A percentile compares a stretch with the other conserved stretches of the same genome.
Conservation (phyloP, 2,888 invertebrate species). For the Zygaena filipendulae region DNA sequence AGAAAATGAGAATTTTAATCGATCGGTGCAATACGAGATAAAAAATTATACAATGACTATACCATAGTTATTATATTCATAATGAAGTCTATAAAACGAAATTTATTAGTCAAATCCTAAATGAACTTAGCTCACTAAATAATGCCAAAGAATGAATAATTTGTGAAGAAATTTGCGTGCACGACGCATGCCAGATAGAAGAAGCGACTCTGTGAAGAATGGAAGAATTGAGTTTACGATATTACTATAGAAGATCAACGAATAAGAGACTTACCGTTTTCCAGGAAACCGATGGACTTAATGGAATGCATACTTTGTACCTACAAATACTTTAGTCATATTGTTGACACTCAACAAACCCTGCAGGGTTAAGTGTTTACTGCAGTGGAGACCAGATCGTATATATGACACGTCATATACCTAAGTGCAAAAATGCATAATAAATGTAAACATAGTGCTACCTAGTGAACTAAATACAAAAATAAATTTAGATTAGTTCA, state of each 20-base stretch:
- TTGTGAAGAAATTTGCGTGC: constrained; percentile 32
- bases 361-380: too few relatives aligned
- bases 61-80: too few relatives aligned
- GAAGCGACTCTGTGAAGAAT: constrained; percentile 37
- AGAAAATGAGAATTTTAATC: constrained; percentile 22
- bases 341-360: too few relatives aligned
- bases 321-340: too few relatives aligned
- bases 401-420: too few relatives aligned
- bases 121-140: constrained; percentile 59
- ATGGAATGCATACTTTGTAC: too few relatives aligned
- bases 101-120: constrained; percentile 29
- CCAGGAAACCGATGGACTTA: too few relatives aligned
- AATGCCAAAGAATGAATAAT: constrained; percentile 61
- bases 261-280: too few relatives aligned
- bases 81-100: neutral
- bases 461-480: constrained; percentile 42
- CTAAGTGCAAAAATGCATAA: constrained; percentile 59
- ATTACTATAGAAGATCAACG: too few relatives aligned
- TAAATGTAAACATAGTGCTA: constrained; percentile 52
- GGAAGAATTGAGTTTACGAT: constrained; percentile 32
- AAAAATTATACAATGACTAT: constrained; percentile 22
- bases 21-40: constrained; percentile 45
- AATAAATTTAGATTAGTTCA: constrained; percentile 32
- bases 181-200: constrained; percentile 35
- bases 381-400: too few relatives aligned